Evolutionary conservation across 2,888 invertebrate species (phyloP), one percentile per base, ranked within the genome.

Genomic region (Hyles lineata): DNA sequence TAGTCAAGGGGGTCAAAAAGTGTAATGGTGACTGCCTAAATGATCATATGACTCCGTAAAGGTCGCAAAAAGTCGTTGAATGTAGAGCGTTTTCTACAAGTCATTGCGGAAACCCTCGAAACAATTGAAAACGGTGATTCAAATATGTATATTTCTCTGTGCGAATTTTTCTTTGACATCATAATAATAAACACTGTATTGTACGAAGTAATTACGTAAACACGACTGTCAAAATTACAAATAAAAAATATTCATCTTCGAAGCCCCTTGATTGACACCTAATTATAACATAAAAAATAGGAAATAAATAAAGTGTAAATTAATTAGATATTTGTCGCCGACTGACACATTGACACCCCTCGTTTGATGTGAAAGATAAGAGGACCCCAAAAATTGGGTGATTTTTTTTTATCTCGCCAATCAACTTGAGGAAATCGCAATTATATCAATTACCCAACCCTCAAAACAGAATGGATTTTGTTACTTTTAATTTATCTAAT

Each of bases 391-490:
- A 63, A 72, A 70, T 50, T 43, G 67, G 67, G 23, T 23, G 23
- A 23, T 50, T 67, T 67, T 67, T n/a, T 67, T 55, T 50, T 67
- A 67, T 67, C 67, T 43, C 50, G 50, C 50, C 85, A 80, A 86
- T 87, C 89, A 89, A 90, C 89, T 86, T 77, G 80, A 78, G 80
- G 80, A 86, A 87, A 87, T 79, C 74, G 78, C 90, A 90, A 91
- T 92, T 91, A 91, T 79, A 82, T 90, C 89, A 92, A 91, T 91
- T 90, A 89, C 89, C 87, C 84, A 84, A 83, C 82, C 73, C 70
- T 62, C 61, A 9, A 50, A 19, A 23, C 67, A 11, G 25, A 58
- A 59, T 71, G 58, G 59, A 71, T 71, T 71, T 43, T 19, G 60
- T 60, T 71, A 60, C 43, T 60, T 71, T 71, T 59, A 60, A 59